phyloP scores from a whole-genome alignment of 2,113 vertebrate species.

The Pithys albifrons region DNA sequence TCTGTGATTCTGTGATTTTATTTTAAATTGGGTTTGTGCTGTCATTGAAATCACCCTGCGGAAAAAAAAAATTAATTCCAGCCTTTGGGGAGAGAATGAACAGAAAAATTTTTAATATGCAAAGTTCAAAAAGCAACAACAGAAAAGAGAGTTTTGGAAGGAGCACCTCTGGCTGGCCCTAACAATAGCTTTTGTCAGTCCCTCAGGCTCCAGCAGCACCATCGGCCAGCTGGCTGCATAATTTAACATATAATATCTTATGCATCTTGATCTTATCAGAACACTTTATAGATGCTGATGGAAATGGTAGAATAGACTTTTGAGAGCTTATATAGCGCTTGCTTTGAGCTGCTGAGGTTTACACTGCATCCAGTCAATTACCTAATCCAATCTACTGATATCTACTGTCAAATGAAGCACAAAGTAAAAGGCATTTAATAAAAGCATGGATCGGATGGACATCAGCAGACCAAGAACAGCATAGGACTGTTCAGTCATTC shows the following conservation, averaged over 20 bases:
- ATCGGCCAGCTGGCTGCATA: neutral
- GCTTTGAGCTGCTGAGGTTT: neutral
- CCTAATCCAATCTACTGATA: neutral
- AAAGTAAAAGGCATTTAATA: constrained; percentile 6
- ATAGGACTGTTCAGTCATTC: neutral
- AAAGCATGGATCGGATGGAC: neutral
- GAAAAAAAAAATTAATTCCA: neutral
- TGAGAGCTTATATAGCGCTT: neutral
- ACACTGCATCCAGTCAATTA: neutral
- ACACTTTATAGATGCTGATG: neutral
- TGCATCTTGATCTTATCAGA: neutral
- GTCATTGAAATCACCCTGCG: neutral
- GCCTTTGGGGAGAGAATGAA: neutral
- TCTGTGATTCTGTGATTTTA: neutral
- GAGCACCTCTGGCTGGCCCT: neutral
- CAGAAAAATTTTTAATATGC: neutral
- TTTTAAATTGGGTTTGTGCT: neutral
- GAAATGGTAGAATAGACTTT: neutral
- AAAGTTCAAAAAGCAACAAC: neutral
- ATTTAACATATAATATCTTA: neutral
- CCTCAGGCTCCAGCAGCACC: neutral
- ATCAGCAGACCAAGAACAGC: neutral
- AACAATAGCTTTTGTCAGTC: constrained; percentile 2
- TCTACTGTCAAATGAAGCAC: neutral
- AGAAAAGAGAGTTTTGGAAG: neutral